Conservation (phyloP, 2,113 vertebrate genomes). For the Blennius ocellaris region DNA sequence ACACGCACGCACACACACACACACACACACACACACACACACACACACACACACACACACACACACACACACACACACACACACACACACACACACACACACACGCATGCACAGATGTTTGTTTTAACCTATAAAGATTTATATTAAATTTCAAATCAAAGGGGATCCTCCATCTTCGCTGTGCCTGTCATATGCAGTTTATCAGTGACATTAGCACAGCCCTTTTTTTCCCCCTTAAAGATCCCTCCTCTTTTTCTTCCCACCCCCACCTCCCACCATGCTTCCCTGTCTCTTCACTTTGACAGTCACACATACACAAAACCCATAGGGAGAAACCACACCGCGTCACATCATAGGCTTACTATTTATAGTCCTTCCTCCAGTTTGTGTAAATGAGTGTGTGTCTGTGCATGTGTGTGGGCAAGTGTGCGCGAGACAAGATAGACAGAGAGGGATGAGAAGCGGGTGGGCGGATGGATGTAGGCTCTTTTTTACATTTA, state of each 20-base stretch:
- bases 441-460: constrained; percentile 49
- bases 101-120: constrained; percentile 10
- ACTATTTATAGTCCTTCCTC: constrained; percentile 81
- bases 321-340: constrained; percentile 80
- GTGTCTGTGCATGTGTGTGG: constrained; percentile 38
- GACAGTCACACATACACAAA: constrained; percentile 65
- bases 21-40: neutral
- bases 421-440: constrained; percentile 51
- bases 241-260: constrained; percentile 36
- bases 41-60: constrained; percentile 21
- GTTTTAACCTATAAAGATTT: constrained; percentile 38
- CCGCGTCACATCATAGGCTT: constrained; percentile 74
- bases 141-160: constrained; percentile 65
- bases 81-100: too few species aligned
- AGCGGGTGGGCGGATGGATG: constrained; percentile 50
- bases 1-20: neutral
- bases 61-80: constrained; percentile 16
- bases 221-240: constrained; percentile 50
- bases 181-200: constrained; percentile 61
- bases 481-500: constrained; percentile 64
- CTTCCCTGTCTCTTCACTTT: constrained; percentile 61
- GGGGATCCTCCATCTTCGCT: constrained; percentile 47
- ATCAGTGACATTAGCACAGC: constrained; percentile 49
- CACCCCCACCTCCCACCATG: constrained; percentile 2
- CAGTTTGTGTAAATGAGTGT: constrained; percentile 68